These are phyloP conservation scores for Acrobasis suavella DNA, from an alignment of 2,888 invertebrate species.

Conservation along the genomic window DNA sequence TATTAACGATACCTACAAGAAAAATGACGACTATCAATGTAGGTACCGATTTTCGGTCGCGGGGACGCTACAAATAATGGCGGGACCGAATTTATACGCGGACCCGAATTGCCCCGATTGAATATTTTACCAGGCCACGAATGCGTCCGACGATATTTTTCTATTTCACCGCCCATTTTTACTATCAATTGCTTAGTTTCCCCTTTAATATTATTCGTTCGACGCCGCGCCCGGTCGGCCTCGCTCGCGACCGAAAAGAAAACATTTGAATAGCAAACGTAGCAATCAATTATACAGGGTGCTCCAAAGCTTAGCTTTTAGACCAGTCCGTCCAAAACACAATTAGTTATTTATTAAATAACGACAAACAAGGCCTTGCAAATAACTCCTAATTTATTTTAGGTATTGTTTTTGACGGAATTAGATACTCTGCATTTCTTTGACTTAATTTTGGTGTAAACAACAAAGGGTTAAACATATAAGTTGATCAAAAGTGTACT, in stretches of 20 bases:
- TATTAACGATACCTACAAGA: constrained; percentile 81
- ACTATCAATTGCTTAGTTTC: constrained; percentile 81
- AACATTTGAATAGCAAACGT: constrained; percentile 35
- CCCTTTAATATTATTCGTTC: constrained; percentile 75
- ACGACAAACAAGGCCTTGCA: not conserved
- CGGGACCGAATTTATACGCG: constrained; percentile 78
- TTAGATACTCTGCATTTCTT: no score
- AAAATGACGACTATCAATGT: constrained; percentile 81
- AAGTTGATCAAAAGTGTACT: no score
- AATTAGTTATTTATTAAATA: not conserved
- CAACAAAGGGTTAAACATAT: no score
- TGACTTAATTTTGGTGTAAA: no score
- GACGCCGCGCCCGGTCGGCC: constrained; percentile 45
- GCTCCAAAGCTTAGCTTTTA: constrained; percentile 5
- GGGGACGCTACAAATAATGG: constrained; percentile 80
- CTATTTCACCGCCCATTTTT: constrained; percentile 78
- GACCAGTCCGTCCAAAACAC: not conserved
- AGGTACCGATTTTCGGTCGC: constrained; percentile 78
- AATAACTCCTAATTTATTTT: not conserved
- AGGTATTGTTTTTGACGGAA: no score
- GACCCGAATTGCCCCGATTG: constrained; percentile 80
- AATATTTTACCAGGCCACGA: constrained; percentile 82
- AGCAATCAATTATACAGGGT: constrained; percentile 26
- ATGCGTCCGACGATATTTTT: constrained; percentile 79
- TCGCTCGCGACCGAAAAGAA: constrained; percentile 31